Evolutionary conservation across 1,140 invertebrate genomes (phyloP), one percentile per base, ranked within the genome.

Genomic region (Drosophila funebris): DNA sequence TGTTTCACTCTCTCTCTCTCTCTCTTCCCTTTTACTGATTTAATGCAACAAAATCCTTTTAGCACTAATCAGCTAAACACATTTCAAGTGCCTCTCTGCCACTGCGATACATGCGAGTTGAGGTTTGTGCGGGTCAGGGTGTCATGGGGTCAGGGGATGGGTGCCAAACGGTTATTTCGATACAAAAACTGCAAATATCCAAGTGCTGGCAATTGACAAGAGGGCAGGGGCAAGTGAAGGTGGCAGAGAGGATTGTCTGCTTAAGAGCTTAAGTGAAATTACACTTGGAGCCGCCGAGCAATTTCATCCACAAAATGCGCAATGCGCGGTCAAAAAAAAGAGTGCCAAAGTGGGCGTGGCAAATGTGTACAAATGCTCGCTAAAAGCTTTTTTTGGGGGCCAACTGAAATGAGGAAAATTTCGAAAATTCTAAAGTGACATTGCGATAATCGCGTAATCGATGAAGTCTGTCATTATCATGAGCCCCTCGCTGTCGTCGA

Each of bases 231-330:
- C 0, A 4, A 2, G 27, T 1, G 3, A 20, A 9, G 20, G 39
- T 5, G 13, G 3, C 7, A 14, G 36, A 13, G 4, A 18, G 31
- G 4, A 62, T 71, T 80, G 82, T 75, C 70, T 85, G 79, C 83
- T 88, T 88, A 88, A 88, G 64, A 88, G 83, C 83, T 88, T 88
- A 88, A 88, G 83, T 88, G 79, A 88, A 88, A 88, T 88, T 88
- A 87, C 83, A 88, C 83, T 87, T 72, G 78, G 70, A 82, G 83
- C 83, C 67, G 83, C 83, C 67, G 60, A 87, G 78, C 83, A 83
- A 87, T 87, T 87, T 87, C 72, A 77, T 73, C 36, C 82, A 69
- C 68, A 76, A 75, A 87, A 75, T 81, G 74, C 74, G 70, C 73
- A 64, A 54, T 62, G 41, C n/a, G 41, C 44, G 24, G 52, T 36